Evolutionary conservation across 2,888 invertebrate species (phyloP).

Genomic region (Entomobrya proxima): DNA sequence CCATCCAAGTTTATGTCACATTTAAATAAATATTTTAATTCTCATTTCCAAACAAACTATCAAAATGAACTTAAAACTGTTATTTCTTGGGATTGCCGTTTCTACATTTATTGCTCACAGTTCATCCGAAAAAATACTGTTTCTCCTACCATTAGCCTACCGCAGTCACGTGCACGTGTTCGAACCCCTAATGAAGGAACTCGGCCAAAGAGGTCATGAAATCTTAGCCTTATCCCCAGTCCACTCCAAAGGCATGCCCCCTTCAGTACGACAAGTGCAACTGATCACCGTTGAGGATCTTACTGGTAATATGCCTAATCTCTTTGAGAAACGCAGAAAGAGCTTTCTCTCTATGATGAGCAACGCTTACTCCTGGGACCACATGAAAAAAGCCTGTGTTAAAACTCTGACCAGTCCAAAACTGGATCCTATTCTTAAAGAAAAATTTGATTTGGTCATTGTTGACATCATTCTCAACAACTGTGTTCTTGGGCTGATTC

Average conservation of each 20-base stretch:
- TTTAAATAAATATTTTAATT: no score
- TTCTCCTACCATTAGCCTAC: constrained; percentile 69
- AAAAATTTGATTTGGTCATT: constrained; percentile 76
- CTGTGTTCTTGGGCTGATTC: constrained; percentile 76
- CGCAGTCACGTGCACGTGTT: constrained; percentile 78
- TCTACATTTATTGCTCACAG: no score
- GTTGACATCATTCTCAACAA: constrained; percentile 78
- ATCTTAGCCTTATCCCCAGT: constrained; percentile 75
- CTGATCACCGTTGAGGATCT: constrained; percentile 52
- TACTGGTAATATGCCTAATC: constrained; percentile 45
- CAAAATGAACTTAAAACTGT: no score
- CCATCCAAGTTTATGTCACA: no score
- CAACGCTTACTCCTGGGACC: no score
- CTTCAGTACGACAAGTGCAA: constrained; percentile 75
- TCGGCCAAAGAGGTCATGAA: constrained; percentile 76
- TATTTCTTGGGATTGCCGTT: no score
- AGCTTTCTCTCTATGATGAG: no score
- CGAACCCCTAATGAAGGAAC: constrained; percentile 73
- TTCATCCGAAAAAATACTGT: constrained; percentile 66
- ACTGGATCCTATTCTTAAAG: constrained; percentile 36
- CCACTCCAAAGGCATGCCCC: constrained; percentile 77
- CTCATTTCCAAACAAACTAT: no score
- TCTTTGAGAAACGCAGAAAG: constrained; percentile 38
- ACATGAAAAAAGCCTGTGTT: neutral
- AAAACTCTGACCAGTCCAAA: neutral